Conservation (phyloP, 2,888 invertebrate species). For the Thymelicus lineola region DNA sequence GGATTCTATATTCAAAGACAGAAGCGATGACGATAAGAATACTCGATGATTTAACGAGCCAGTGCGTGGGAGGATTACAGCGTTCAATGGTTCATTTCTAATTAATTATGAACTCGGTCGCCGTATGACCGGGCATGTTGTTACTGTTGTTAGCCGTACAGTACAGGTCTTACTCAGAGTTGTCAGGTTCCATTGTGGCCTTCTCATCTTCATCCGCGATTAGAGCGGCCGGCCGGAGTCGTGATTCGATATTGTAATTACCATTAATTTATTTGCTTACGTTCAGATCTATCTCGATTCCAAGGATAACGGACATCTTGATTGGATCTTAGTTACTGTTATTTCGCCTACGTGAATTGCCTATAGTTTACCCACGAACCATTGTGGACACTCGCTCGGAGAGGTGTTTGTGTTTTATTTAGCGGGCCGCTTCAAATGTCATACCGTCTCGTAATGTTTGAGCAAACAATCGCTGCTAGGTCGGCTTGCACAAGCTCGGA, state of each 20-base stretch:
- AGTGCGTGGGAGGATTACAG: conserved; percentile 73
- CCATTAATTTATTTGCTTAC: conserved; percentile 75
- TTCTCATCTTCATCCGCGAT: conserved; percentile 73
- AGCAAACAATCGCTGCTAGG: conserved; percentile 72
- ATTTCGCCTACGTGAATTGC: conserved; percentile 72
- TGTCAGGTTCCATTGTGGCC: conserved; percentile 65
- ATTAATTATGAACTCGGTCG: conserved; percentile 68
- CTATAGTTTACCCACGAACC: conserved; percentile 64
- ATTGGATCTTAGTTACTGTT: conserved; percentile 77
- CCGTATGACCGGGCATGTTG: conserved; percentile 56
- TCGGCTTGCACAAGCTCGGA: conserved; percentile 76
- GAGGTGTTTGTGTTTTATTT: conserved; percentile 81
- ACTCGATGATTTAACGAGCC: conserved; percentile 76
- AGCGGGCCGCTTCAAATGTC: conserved; percentile 83
- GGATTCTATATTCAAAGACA: conserved; percentile 79
- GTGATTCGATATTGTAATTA: conserved; percentile 82
- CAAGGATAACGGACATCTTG: conserved; percentile 80
- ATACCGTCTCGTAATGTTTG: conserved; percentile 83
- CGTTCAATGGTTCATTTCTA: conserved; percentile 73
- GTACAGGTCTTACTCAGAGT: conserved; percentile 42
- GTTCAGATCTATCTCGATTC: conserved; percentile 68
- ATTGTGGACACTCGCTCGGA: conserved; percentile 70
- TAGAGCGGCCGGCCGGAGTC: conserved; percentile 69
- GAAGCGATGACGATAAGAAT: conserved; percentile 79
- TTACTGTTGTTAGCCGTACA: conserved; percentile 46